A percentile compares a stretch with the other conserved stretches of the same genome.
These are phyloP conservation scores for Elachura formosa DNA, from an alignment of 2,113 vertebrate genomes.

Conservation along the genomic window DNA sequence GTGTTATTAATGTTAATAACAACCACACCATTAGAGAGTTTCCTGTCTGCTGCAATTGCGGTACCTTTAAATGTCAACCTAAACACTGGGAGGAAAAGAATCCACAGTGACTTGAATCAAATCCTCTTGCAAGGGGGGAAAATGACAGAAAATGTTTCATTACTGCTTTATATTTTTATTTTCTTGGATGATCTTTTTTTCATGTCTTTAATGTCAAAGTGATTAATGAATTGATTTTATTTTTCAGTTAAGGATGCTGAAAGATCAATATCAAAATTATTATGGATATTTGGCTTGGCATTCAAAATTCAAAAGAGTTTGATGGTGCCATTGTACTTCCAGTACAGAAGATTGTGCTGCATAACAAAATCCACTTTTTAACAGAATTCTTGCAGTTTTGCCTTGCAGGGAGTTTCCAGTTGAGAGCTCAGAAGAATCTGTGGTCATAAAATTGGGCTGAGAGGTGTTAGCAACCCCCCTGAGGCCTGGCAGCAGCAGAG, in stretches of 20 bases:
- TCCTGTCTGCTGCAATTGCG: slow-evolving; percentile 25
- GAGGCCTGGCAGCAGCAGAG: not conserved
- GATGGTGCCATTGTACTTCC: not conserved
- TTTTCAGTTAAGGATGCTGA: not conserved
- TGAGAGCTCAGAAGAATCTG: not conserved
- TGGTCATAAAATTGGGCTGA: not conserved
- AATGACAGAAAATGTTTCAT: not conserved
- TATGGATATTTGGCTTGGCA: not conserved
- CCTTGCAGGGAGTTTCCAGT: not conserved
- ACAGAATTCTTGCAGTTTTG: not conserved
- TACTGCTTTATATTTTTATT: not conserved
- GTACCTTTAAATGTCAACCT: slow-evolving; percentile 29
- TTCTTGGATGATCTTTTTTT: not conserved
- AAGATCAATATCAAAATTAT: not conserved
- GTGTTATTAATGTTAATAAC: slow-evolving; percentile 23
- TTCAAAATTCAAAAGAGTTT: not conserved
- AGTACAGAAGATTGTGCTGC: not conserved
- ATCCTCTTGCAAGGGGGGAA: not conserved
- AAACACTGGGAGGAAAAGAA: not conserved
- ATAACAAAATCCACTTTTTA: not conserved
- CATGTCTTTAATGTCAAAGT: not conserved
- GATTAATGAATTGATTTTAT: not conserved
- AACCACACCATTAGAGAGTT: not conserved
- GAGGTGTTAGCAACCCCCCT: not conserved
- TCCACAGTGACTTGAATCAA: not conserved